Evolutionary conservation across 2,797 vertebrate genomes (phyloP).

Genomic region (Hyperoplus immaculatus): DNA sequence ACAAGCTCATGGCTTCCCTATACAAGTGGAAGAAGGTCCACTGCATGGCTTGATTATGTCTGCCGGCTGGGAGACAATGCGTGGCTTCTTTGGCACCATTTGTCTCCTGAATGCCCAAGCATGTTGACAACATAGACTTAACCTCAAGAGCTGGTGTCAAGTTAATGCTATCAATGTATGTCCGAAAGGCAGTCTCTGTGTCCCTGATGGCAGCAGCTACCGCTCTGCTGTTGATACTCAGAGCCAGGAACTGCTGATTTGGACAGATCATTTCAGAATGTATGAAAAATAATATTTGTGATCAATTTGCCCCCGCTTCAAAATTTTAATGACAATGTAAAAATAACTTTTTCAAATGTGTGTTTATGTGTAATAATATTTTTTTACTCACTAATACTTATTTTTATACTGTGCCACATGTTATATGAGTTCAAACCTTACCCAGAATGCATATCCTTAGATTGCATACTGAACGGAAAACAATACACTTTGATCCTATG

Average conservation of each 20-base stretch:
- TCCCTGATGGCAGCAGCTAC: constrained; percentile 67
- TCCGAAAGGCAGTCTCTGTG: constrained; percentile 67
- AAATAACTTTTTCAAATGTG: background rate
- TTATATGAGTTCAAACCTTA: background rate
- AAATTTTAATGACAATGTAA: background rate
- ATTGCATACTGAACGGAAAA: background rate
- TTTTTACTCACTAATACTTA: background rate
- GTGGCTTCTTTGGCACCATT: constrained; percentile 66
- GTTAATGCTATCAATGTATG: constrained; percentile 72
- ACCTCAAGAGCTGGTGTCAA: constrained; percentile 70
- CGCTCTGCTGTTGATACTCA: constrained; percentile 52
- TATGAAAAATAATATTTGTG: background rate
- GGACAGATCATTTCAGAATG: constrained; percentile 30
- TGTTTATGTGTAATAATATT: background rate
- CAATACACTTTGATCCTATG: background rate
- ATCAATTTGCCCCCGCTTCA: background rate
- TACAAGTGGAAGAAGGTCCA: constrained; percentile 10
- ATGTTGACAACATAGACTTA: constrained; percentile 82
- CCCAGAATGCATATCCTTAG: background rate
- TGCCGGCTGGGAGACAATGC: constrained; percentile 49
- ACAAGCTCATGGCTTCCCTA: background rate
- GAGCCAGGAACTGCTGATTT: constrained; percentile 50
- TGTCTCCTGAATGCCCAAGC: constrained; percentile 71
- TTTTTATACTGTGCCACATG: background rate
- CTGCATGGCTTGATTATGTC: constrained; percentile 21